These are phyloP conservation scores for Sympetrum striolatum DNA, from an alignment of 2,888 invertebrate species.

Conservation along the genomic window DNA sequence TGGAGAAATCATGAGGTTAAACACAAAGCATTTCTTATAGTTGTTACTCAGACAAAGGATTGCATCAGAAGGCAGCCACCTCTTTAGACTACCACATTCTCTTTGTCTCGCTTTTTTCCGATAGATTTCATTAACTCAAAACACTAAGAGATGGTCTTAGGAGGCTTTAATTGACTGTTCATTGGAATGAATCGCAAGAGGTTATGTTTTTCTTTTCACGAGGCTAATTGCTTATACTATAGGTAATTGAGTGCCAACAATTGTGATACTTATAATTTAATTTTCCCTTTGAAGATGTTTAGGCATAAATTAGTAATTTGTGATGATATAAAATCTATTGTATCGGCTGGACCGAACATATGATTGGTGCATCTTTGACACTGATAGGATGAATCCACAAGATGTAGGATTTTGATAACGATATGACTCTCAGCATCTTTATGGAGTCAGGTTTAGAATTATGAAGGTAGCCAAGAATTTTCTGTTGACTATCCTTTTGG, in stretches of 20 bases:
- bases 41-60: neutral
- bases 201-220: constrained; percentile 6
- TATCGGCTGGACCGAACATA: constrained; percentile 37
- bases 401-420: neutral
- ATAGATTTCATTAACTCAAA: constrained; percentile 2
- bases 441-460: constrained; percentile 18
- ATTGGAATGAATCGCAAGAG: neutral
- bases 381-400: constrained; percentile 7
- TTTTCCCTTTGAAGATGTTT: constrained; percentile 30
- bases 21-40: neutral
- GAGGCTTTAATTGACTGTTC: neutral
- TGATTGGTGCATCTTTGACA: constrained; percentile 2
- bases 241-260: constrained; percentile 30
- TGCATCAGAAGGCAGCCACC: neutral
- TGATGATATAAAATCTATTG: neutral
- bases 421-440: neutral
- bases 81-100: neutral
- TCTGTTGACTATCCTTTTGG: neutral
- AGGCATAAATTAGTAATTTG: constrained; percentile 16
- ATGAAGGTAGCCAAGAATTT: neutral
- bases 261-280: constrained; percentile 38
- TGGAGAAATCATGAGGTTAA: neutral
- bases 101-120: constrained; percentile 20
- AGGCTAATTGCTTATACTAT: constrained; percentile 16
- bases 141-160: neutral